A percentile compares a stretch with the other conserved stretches of the same genome.
Conservation (phyloP, 2,888 invertebrate genomes). For the Fragum fragum region DNA sequence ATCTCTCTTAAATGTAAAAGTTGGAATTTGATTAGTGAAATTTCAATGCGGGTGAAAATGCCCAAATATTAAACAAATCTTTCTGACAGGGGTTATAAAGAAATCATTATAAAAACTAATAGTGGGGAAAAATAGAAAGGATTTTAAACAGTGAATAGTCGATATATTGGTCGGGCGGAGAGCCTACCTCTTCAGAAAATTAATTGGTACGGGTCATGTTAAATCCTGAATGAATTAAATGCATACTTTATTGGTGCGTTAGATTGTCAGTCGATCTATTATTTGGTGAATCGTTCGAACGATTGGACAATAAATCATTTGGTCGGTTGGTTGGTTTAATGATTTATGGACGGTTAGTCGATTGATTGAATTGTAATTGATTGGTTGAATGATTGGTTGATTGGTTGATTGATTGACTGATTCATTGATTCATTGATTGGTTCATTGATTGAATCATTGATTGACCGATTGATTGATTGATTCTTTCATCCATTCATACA, state of each 20-base stretch:
- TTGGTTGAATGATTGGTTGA: constrained; percentile 34
- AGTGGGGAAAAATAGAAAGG: no score
- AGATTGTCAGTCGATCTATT: neutral
- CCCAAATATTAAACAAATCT: no score
- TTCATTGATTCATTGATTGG: constrained; percentile 28
- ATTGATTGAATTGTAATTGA: constrained; percentile 29
- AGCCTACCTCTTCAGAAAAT: no score
- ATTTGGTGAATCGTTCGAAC: neutral
- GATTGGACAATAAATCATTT: constrained; percentile 2
- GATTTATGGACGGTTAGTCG: neutral
- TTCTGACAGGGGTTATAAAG: no score
- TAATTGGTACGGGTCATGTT: no score
- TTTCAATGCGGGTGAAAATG: no score
- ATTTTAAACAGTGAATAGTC: no score
- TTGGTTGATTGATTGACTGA: constrained; percentile 32
- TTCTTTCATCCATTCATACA: constrained; percentile 32
- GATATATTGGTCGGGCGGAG: no score
- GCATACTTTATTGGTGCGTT: neutral
- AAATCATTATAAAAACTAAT: no score
- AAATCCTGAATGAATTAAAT: no score
- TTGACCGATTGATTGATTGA: constrained; percentile 34
- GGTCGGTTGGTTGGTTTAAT: constrained; percentile 7
- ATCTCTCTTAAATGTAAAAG: no score
- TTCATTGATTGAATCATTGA: constrained; percentile 31
- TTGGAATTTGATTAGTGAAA: no score